phyloP scores from a whole-genome alignment of 2,797 vertebrate genomes.

The Oryzias sinensis region DNA sequence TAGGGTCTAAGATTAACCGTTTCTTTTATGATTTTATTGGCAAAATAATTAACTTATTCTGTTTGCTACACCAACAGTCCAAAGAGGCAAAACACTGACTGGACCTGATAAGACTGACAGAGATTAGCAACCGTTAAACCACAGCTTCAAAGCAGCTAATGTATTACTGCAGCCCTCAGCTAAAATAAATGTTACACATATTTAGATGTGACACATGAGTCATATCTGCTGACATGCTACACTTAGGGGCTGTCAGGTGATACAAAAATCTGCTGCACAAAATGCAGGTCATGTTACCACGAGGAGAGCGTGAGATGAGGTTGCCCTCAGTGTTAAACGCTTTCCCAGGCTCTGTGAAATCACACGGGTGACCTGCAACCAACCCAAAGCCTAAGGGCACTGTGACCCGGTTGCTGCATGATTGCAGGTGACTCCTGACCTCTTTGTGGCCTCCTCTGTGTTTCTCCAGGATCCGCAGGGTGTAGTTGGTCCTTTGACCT shows the following conservation, averaged over 20 bases:
- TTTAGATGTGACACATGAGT: slow-evolving; percentile 18
- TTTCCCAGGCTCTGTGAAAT: slow-evolving; percentile 29
- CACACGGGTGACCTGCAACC: slow-evolving; percentile 43
- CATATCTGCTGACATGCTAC: slow-evolving; percentile 10
- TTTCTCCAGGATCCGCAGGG: slow-evolving; percentile 89
- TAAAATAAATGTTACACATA: slow-evolving; percentile 17
- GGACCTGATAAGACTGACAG: not conserved
- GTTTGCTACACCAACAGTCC: not conserved
- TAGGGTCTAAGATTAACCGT: no score
- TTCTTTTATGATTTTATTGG: no score
- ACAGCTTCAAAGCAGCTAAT: slow-evolving; percentile 4
- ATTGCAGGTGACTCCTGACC: slow-evolving; percentile 76
- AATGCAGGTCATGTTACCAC: slow-evolving; percentile 20
- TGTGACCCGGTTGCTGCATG: slow-evolving; percentile 34
- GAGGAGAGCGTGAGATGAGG: slow-evolving; percentile 14
- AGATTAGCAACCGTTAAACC: no score
- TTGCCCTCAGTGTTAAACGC: slow-evolving; percentile 51
- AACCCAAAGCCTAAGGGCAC: slow-evolving; percentile 27
- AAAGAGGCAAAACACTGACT: not conserved
- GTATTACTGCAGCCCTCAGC: slow-evolving; percentile 10
- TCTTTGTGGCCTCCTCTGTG: slow-evolving; percentile 87
- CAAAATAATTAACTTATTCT: no score
- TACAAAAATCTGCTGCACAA: slow-evolving; percentile 19
- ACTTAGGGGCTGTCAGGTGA: slow-evolving; percentile 9
- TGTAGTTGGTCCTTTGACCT: slow-evolving; percentile 94